A percentile compares a stretch with the other conserved stretches of the same genome.
phyloP scores from a whole-genome alignment of 2,113 vertebrate genomes.

The Verasper variegatus region DNA sequence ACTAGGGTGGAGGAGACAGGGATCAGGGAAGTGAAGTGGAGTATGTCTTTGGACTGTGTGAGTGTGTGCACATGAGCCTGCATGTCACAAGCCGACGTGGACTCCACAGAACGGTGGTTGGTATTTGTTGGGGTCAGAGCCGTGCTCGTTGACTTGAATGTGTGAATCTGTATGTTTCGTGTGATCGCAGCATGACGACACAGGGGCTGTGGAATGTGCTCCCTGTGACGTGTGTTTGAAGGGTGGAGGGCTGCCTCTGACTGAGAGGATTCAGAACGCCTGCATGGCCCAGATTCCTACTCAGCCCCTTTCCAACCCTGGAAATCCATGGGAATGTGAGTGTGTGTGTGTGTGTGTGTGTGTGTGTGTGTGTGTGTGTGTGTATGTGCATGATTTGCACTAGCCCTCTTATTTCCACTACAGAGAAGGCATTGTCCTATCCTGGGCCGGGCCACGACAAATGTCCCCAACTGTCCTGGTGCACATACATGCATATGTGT shows the following conservation, averaged over 20 bases:
- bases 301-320: constrained; percentile 69
- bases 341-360: constrained; percentile 46
- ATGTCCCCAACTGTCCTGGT: constrained; percentile 69
- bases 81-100: constrained; percentile 4
- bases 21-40: constrained; percentile 18
- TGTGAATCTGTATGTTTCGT: constrained; percentile 49
- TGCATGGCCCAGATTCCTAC: constrained; percentile 82
- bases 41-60: constrained; percentile 37
- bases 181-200: constrained; percentile 61
- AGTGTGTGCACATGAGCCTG: constrained; percentile 1
- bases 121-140: constrained; percentile 20
- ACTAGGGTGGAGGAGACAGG: constrained; percentile 55
- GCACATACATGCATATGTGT: constrained; percentile 12
- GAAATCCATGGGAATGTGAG: constrained; percentile 79
- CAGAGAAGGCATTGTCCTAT: constrained; percentile 81
- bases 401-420: constrained; percentile 69
- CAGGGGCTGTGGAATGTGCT: constrained; percentile 66
- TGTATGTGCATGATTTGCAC: constrained; percentile 43
- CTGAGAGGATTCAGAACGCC: constrained; percentile 65
- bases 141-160: constrained; percentile 7
- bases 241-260: constrained; percentile 62
- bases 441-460: constrained; percentile 52
- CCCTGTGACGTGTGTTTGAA: constrained; percentile 59
- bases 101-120: constrained; percentile 10
- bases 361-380: constrained; percentile 70